A percentile compares a stretch with the other conserved stretches of the same genome.
These are phyloP conservation scores for Dallia pectoralis DNA, from an alignment of 2,797 vertebrate genomes.

Conservation along the genomic window DNA sequence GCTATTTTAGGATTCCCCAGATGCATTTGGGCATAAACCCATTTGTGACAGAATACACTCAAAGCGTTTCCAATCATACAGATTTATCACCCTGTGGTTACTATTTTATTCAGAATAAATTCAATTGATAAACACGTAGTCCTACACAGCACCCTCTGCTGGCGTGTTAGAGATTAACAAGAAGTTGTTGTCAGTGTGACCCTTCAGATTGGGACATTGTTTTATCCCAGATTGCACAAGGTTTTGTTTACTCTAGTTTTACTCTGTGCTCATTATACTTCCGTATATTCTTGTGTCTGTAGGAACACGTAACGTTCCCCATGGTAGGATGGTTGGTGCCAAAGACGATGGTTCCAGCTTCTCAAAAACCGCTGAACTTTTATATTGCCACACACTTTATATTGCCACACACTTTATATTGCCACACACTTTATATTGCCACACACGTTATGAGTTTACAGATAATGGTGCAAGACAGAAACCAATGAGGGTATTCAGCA, in stretches of 20 bases:
- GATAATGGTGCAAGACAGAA: not conserved
- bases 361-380: no score
- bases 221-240: conserved; percentile 19
- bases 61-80: conserved; percentile 71
- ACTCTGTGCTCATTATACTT: not conserved
- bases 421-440: no score
- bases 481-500: not conserved
- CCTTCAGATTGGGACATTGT: not conserved
- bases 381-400: no score
- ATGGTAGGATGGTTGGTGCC: no score
- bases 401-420: no score
- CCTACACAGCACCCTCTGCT: conserved; percentile 69
- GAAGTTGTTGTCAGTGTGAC: not conserved
- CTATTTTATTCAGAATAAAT: conserved; percentile 75
- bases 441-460: no score
- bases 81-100: conserved; percentile 76
- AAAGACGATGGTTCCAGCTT: no score
- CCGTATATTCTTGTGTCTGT: no score
- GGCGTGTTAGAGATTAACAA: conserved; percentile 39
- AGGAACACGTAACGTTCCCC: no score
- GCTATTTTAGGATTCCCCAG: conserved; percentile 70
- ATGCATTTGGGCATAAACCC: conserved; percentile 69
- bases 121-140: conserved; percentile 66
- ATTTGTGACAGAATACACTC: conserved; percentile 74
- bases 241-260: no score